phyloP scores from a whole-genome alignment of 2,888 invertebrate species.

The Drosophila acutilabella region DNA sequence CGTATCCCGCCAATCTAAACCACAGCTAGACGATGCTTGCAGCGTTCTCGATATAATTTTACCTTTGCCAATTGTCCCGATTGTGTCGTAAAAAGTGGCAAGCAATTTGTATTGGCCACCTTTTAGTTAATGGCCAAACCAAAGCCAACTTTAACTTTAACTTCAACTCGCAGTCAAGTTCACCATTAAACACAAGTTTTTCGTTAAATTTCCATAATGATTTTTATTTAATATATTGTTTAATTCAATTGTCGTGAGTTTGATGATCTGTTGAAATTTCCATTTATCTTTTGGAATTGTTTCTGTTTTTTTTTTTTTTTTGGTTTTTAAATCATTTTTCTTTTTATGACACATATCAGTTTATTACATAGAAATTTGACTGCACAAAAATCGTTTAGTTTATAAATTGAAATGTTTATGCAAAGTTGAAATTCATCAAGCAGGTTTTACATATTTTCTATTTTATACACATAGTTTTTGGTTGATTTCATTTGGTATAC shows the following conservation, averaged over 20 bases:
- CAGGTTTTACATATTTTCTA: constrained; percentile 33
- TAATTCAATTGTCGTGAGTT: constrained; percentile 60
- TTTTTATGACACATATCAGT: constrained; percentile 49
- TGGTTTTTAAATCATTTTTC: constrained; percentile 47
- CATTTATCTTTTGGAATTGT: constrained; percentile 21
- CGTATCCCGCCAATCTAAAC: constrained; percentile 80
- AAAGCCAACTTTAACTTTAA: background rate
- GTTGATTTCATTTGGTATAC: constrained; percentile 55
- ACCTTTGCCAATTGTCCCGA: constrained; percentile 64
- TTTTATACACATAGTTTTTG: constrained; percentile 51
- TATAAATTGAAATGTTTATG: constrained; percentile 19
- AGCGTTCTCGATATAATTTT: constrained; percentile 54
- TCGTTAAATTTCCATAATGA: constrained; percentile 62
- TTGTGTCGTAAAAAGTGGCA: constrained; percentile 61
- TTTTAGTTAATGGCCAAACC: constrained; percentile 9
- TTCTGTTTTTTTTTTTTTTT: background rate
- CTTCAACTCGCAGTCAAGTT: background rate
- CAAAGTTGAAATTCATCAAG: constrained; percentile 51
- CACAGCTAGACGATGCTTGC: constrained; percentile 58
- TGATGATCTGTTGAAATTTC: constrained; percentile 8
- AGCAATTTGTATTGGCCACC: constrained; percentile 44
- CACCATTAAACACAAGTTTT: background rate
- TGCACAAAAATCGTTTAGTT: constrained; percentile 29
- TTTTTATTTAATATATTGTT: constrained; percentile 74
- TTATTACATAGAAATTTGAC: constrained; percentile 53